Base-by-base conservation (phyloP, 2,797 vertebrate genomes). In the Hemibagrus guttatus region DNA sequence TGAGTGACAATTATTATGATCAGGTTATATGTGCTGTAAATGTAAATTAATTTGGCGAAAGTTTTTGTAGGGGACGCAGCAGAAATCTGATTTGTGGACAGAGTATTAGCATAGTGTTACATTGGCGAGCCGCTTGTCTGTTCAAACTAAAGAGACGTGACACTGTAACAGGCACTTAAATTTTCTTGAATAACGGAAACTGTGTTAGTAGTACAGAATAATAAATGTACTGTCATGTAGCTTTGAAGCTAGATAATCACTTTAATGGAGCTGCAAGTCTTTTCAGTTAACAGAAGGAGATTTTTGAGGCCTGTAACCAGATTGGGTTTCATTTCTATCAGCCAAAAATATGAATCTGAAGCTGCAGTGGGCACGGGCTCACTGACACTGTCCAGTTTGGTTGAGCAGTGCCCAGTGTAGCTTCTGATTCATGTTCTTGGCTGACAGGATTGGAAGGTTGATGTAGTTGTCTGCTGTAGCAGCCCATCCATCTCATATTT, bases 121-220 rank as follows among this genome's bases (percentile, higher is more conserved):
- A 31, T 28, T 31, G 9, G 72, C 21, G 28, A 13, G 16, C 49
- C 14, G 49, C 49, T 54, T 14, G 31, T 35, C 75, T 69, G 75
- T 46, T 59, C 76, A 86, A 81, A 81, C 54, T 64, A 72, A 16
- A 49, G 74, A 54, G n/a, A 56, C 16, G n/a, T 61, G 54, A 72
- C 54, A 35, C 11, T 46, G 16, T 76, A 71, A 66, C 21, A n/a
- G 66, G 3, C 72, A 31, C 35, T 61, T 63, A 42, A 61, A 42
- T 42, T 42, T 61, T 80, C 58, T 42, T 26, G 16, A 31, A 52
- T 31, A 80, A 46, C 17, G 14, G 78, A 61, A 76, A 76, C 9
- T 4, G 14, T 76, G 6, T 76, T 76, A 19, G 52, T 31, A 31
- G 26, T 56, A 31, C 56, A 61, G 58, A 63, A 17, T 81, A 61